phyloP scores from a whole-genome alignment of 2,797 vertebrate species.

The Argyrosomus regius region DNA sequence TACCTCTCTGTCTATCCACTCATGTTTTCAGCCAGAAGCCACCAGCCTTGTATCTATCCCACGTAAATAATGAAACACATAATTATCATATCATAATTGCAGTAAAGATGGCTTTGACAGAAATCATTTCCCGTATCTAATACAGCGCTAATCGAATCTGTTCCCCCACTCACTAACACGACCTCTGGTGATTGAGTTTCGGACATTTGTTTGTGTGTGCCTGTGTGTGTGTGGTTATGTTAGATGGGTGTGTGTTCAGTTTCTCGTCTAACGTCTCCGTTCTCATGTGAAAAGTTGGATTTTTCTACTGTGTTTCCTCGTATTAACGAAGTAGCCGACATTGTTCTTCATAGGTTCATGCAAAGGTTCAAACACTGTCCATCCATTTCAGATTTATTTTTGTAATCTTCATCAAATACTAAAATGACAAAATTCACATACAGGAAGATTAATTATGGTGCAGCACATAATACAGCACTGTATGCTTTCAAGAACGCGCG shows the following conservation, averaged over 20 bases:
- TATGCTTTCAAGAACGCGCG: not conserved
- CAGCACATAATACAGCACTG: not conserved
- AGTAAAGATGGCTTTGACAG: slow-evolving; percentile 99
- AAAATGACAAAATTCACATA: not conserved
- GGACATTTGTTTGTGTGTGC: slow-evolving; percentile 90
- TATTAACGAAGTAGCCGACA: not conserved
- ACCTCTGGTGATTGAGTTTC: slow-evolving; percentile 99
- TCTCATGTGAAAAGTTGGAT: not conserved
- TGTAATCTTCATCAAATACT: too few species aligned
- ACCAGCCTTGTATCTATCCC: slow-evolving; percentile 93
- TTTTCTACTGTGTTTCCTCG: not conserved
- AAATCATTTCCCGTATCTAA: slow-evolving; percentile 99
- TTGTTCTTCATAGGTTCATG: not conserved
- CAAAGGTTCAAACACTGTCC: not conserved
- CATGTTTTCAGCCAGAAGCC: slow-evolving; percentile 80
- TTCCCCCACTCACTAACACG: slow-evolving; percentile 98
- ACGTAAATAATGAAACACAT: slow-evolving; percentile 99
- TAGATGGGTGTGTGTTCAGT: slow-evolving; percentile 37
- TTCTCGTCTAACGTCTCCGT: slow-evolving; percentile 13
- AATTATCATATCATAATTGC: slow-evolving; percentile 99
- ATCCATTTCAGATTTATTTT: not conserved
- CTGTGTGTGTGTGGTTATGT: slow-evolving; percentile 45
- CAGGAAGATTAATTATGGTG: not conserved
- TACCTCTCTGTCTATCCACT: slow-evolving; percentile 83
- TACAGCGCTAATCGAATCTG: slow-evolving; percentile 99